These are phyloP conservation scores for Falco concolor DNA, from an alignment of 2,797 vertebrate species.

Conservation along the genomic window DNA sequence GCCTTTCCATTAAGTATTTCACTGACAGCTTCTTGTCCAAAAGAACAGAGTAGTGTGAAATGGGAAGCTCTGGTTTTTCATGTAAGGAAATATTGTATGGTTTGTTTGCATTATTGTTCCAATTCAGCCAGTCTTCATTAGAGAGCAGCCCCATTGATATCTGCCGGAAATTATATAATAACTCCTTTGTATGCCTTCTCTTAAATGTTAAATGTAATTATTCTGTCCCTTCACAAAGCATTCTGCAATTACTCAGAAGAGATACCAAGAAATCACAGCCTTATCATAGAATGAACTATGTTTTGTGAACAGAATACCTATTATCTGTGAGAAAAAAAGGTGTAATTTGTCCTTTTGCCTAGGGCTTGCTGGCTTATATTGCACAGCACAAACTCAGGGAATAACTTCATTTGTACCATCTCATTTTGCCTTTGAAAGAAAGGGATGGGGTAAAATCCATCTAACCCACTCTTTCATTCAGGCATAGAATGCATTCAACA, in stretches of 20 bases:
- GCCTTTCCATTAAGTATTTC: neutral
- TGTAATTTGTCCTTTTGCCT: neutral
- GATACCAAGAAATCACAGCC: neutral
- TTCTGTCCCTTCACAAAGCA: neutral
- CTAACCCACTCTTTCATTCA: neutral
- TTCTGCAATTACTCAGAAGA: neutral
- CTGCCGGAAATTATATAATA: neutral
- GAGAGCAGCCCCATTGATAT: neutral
- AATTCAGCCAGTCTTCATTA: neutral
- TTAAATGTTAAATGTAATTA: slow-evolving; percentile 20
- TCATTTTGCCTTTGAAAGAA: neutral
- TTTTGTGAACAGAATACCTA: neutral
- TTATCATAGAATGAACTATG: neutral
- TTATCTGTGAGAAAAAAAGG: neutral
- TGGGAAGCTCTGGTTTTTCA: neutral
- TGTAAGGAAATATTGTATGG: neutral
- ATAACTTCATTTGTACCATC: neutral
- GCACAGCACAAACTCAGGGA: neutral
- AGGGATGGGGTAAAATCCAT: neutral
- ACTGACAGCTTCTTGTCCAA: neutral
- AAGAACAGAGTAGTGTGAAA: neutral
- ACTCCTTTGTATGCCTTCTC: neutral
- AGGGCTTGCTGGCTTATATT: neutral
- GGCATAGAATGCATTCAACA: neutral
- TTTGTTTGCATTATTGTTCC: neutral